Evolutionary conservation across 2,113 vertebrate genomes (phyloP).

Genomic region (Psophia crepitans): DNA sequence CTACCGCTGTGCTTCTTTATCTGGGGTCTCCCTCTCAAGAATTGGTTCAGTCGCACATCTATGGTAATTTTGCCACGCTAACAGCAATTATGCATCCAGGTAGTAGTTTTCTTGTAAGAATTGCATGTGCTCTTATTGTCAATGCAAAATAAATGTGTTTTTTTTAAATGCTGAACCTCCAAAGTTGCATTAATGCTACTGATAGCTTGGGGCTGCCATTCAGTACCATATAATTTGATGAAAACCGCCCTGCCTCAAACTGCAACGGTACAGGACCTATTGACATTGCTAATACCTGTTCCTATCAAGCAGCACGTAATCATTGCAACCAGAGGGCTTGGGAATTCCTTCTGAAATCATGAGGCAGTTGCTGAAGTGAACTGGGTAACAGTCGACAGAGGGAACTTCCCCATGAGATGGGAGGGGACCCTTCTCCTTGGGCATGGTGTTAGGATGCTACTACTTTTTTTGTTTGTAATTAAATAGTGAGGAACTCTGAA

Average conservation of each 20-base stretch:
- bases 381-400: not conserved
- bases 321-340: not conserved
- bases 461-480: not conserved
- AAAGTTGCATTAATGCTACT: not conserved
- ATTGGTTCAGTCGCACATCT: not conserved
- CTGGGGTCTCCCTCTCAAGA: not conserved
- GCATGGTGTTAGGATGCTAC: not conserved
- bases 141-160: not conserved
- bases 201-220: not conserved
- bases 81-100: not conserved
- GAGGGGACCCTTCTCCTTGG: not conserved
- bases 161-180: not conserved
- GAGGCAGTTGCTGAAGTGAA: not conserved
- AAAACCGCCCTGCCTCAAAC: not conserved
- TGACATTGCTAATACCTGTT: not conserved
- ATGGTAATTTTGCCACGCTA: not conserved
- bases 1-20: not conserved
- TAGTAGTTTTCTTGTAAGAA: not conserved
- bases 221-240: not conserved
- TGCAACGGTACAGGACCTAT: not conserved
- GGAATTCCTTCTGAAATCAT: not conserved
- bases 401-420: not conserved
- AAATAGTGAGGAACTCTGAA: not conserved
- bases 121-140: not conserved
- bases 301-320: not conserved